A percentile compares a stretch with the other conserved stretches of the same genome.
phyloP scores from a whole-genome alignment of 2,113 vertebrate species.

The Melanostigma gelatinosum region DNA sequence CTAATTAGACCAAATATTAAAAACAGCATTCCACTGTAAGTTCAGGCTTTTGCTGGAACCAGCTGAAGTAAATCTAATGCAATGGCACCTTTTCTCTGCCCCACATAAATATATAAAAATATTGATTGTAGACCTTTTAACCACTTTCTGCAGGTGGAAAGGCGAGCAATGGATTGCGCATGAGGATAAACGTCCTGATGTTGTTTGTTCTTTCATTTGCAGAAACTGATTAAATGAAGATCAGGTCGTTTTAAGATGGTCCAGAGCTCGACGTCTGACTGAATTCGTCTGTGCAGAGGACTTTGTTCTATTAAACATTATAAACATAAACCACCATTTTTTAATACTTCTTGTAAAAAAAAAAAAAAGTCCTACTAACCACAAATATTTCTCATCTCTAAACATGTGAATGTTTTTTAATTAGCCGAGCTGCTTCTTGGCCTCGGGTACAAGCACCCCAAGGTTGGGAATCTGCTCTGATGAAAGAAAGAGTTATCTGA shows the following conservation, averaged over 20 bases:
- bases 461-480: slow-evolving; percentile 14
- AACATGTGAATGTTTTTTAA: not conserved
- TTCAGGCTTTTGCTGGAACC: not conserved
- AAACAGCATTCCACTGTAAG: slow-evolving; percentile 11
- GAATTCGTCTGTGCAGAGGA: not conserved
- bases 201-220: not conserved
- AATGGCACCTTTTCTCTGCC: not conserved
- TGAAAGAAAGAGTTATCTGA: slow-evolving; percentile 41
- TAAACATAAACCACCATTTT: not conserved
- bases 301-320: not conserved
- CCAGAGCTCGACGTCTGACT: not conserved
- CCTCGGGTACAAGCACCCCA: not conserved
- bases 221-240: not conserved
- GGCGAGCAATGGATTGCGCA: not conserved
- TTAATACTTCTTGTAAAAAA: not conserved
- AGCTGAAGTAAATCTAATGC: not conserved
- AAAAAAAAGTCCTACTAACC: not conserved
- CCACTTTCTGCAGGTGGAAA: not conserved
- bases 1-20: not conserved
- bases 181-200: not conserved
- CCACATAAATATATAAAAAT: not conserved
- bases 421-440: not conserved
- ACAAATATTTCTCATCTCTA: not conserved
- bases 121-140: not conserved
- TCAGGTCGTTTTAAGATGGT: not conserved